Evolutionary conservation across 2,888 invertebrate species (phyloP), one percentile per base, ranked within the genome.

Genomic region (Drosophila longiperda): DNA sequence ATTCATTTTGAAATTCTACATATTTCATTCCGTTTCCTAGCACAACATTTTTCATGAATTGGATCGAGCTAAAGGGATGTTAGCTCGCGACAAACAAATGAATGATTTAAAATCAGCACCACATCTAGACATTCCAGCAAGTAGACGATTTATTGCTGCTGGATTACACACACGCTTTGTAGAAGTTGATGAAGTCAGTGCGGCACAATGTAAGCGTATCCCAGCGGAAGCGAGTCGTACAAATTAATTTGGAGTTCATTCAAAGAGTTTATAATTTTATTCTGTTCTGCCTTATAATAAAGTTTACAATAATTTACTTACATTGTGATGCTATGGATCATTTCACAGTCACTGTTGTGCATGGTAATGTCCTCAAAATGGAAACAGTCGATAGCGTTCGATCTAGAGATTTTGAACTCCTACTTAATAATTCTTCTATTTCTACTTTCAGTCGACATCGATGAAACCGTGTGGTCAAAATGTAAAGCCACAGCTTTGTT

Each of bases 91-190:
- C 26, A 83, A 80, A 53, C 50, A 76, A 66, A 60, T 89, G 8
- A 63, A 65, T 15, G 78, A 69, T 6, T 54, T 50, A 0, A 29
- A 60, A 3, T 11, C 50, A 11, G 76, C 89, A 12, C 72, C 76
- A 9, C 72, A 78, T 2, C 45, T 86, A 40, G 73, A 86, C 38
- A 70, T 86, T 12, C 42, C 38, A 1, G 89, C 89, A 29, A 71
- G 72, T 32, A 83, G 75, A 57, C 75, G 86, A 2, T 87, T 86
- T 57, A 86, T 89, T 45, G 65, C 72, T 5, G 70, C 80, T 4
- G 86, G 89, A 23, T 48, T 77, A 32, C 89, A 87, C 26, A 66
- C 70, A 2, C 83, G 88, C 11, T 79, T 79, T 49, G 65, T 75
- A 1, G 65, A 84, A 8, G 66, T 66, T 69, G 60, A 73, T 20